A percentile compares a stretch with the other conserved stretches of the same genome.
Evolutionary conservation across 2,113 vertebrate species (phyloP).

Genomic region (Gymnobelideus leadbeateri): DNA sequence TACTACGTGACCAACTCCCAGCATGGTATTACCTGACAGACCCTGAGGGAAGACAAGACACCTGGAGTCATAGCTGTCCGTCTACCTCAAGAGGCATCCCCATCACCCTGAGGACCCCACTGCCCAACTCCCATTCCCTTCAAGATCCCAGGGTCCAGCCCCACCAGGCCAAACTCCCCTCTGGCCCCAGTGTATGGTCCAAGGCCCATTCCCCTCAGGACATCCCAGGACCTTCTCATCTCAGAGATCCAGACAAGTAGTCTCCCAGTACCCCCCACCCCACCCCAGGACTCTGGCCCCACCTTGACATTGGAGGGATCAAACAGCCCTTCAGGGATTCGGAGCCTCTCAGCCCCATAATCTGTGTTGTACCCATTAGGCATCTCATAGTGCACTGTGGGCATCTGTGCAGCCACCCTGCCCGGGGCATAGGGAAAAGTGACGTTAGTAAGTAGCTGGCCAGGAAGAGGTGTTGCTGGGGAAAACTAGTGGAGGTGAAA

Average conservation of each 20-base stretch:
- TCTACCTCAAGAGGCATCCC: neutral
- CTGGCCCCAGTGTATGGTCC: neutral
- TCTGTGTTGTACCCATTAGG: slow-evolving; percentile 88
- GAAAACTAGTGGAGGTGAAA: neutral
- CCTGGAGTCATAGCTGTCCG: neutral
- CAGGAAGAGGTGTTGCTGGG: neutral
- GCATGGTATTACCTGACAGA: slow-evolving; percentile 88
- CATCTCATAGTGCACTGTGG: slow-evolving; percentile 89
- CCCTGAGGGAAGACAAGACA: slow-evolving; percentile 76
- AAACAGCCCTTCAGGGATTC: slow-evolving; percentile 88
- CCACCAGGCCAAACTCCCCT: neutral
- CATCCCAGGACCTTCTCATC: neutral
- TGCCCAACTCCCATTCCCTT: neutral
- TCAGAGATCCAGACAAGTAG: neutral
- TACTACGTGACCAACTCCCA: slow-evolving; percentile 87
- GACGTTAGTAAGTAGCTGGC: neutral
- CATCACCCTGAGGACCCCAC: no score
- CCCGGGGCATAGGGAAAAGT: neutral
- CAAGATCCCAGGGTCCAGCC: neutral
- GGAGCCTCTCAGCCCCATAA: slow-evolving; percentile 85
- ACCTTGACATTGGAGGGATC: slow-evolving; percentile 90
- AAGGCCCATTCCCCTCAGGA: neutral
- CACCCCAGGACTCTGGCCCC: neutral
- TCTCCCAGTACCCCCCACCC: neutral
- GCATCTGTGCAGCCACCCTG: slow-evolving; percentile 89